Evolutionary conservation across 2,113 vertebrate genomes (phyloP).

Genomic region (Xyliphius kryptos): DNA sequence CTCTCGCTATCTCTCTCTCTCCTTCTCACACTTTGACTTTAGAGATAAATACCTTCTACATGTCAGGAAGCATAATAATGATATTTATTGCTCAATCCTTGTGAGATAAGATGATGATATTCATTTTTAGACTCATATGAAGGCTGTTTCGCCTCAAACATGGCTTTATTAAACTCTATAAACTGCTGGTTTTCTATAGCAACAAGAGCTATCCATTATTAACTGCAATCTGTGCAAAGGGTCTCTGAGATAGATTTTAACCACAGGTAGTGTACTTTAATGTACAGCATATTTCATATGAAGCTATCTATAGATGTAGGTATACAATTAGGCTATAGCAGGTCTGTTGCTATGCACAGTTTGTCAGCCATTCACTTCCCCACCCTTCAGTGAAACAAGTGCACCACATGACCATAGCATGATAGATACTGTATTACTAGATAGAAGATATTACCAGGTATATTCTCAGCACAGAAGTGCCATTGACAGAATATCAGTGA

Average conservation of each 20-base stretch:
- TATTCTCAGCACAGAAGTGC: neutral
- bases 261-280: conserved; percentile 15
- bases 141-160: too few species aligned
- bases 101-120: too few species aligned
- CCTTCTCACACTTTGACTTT: too few species aligned
- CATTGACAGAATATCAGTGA: neutral
- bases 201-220: conserved; percentile 46
- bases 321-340: neutral
- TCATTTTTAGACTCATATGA: too few species aligned
- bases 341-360: too few species aligned
- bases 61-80: too few species aligned
- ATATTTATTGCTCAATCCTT: too few species aligned
- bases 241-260: conserved; percentile 31
- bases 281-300: neutral
- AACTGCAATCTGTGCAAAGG: conserved; percentile 37
- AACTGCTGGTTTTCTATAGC: conserved; percentile 22
- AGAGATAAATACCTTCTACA: too few species aligned
- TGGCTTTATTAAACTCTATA: conserved; percentile 3
- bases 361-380: too few species aligned
- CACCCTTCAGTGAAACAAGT: neutral
- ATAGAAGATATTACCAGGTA: neutral
- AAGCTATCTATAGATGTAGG: neutral
- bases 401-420: neutral
- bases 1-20: too few species aligned
- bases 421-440: conserved; percentile 1